Base-by-base conservation (phyloP, 2,888 invertebrate species). In the Euplagia quadripunctaria region DNA sequence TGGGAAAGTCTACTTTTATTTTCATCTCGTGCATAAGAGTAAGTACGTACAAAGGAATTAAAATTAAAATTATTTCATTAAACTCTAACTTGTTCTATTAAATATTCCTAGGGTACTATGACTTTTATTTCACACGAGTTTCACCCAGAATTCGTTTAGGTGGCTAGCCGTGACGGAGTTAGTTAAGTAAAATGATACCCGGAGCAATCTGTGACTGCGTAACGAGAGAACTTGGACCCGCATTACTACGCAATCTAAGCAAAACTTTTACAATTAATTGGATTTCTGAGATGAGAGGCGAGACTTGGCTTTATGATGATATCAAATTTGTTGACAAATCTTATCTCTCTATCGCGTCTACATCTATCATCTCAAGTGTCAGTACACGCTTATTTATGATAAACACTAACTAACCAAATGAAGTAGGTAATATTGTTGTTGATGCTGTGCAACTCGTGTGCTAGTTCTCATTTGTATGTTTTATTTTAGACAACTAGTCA, bases 191-290 rank as follows among this genome's bases (percentile, higher is more conserved):
- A 61, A 61, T 58, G 31, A 61, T 61, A 69, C 61, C 31, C 61
- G 17, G 31, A 31, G 69, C 43, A 61, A 61, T 69, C 69, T 69
- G 46, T 61, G 31, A 69, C 55, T 61, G 1, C 61, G 49, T 61
- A 61, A 61, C 49, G 69, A 46, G 69, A 46, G 20, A 61, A 69
- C 61, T 69, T 61, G 11, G 58, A 46, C 43, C n/a, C 41, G 52
- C 42, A 55, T 55, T 12, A 42, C n/a, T 55, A 51, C 17, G n/a
- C 42, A 69, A 69, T n/a, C 43, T 61, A 61, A 46, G 46, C 46
- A 51, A 46, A 69, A 69, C 58, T 69, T 69, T 69, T 69, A 69
- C 69, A 69, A 69, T 69, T 69, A 69, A 69, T 69, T 46, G 20
- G 46, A 31, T 61, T 61, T 43, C 31, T 31, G 43, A 61, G 61